A percentile compares a stretch with the other conserved stretches of the same genome.
Conservation (phyloP, 2,113 vertebrate genomes). For the Crotalus viridis region DNA sequence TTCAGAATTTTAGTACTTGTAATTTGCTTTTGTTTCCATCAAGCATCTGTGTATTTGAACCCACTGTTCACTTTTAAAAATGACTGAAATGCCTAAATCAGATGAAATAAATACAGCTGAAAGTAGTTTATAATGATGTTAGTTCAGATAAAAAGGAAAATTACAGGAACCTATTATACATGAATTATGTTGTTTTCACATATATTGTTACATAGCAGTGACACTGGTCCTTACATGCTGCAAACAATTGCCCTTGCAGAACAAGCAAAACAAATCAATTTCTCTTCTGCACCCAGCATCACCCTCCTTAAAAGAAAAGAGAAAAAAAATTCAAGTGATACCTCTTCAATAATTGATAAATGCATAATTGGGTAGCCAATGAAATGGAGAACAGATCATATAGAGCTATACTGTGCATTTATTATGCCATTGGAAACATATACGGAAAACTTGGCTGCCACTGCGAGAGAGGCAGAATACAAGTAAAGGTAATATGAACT, state of each 20-base stretch:
- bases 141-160: constrained; percentile 23
- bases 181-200: constrained; percentile 28
- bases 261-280: background rate
- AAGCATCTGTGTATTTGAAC: constrained; percentile 15
- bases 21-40: constrained; percentile 41
- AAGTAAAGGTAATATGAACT: background rate
- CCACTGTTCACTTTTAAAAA: constrained; percentile 20
- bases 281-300: background rate
- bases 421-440: background rate
- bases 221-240: background rate
- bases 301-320: too few species aligned
- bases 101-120: constrained; percentile 34
- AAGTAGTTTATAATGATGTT: constrained; percentile 16
- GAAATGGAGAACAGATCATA: background rate
- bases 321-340: background rate
- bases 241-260: background rate
- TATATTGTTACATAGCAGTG: constrained; percentile 19
- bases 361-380: background rate
- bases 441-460: background rate
- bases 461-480: background rate
- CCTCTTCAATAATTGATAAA: background rate
- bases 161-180: constrained; percentile 32
- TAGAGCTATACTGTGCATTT: background rate
- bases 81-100: constrained; percentile 2
- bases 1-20: constrained; percentile 34